Evolutionary conservation across 2,888 invertebrate species (phyloP), one percentile per base, ranked within the genome.

Genomic region (Brenthis daphne): DNA sequence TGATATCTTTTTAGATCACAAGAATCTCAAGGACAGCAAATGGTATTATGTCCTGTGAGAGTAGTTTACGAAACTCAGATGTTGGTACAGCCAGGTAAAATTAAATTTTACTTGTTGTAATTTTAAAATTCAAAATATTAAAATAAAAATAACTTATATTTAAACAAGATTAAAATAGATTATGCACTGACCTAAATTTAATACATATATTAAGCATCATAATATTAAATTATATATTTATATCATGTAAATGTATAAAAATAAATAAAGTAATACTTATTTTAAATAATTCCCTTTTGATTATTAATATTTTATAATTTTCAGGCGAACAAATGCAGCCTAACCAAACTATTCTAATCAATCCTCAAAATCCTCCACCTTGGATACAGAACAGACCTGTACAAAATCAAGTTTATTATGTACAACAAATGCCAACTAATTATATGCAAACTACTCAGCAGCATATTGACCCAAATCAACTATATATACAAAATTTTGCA

Each of bases 331-430:
- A 89, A 74, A 77, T 81, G 29, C 87, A 87, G 68, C 87, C 84
- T 67, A 88, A 87, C 66, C 90, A 90, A 76, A 84, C 86, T 0
- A 83, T 87, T 70, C 81, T 89, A 60, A 83, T 91, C 66, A 91
- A 90, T 71, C 85, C 87, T 3, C 89, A 90, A 73, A 92, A 90
- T 57, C 83, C 88, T 13, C 92, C 92, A 56, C 92, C 92, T 80
- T 92, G 92, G 92, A 84, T 85, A 61, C 89, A 90, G 57, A 89
- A 86, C 81, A 77, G 86, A 60, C 76, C 79, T 57, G 74, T 83
- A 1, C 88, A 85, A 68, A 89, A 86, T 76, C 88, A 84, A 73
- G 82, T 91, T 6, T 80, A 90, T 29, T 92, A 91, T 76, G 84
- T 92, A 43, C 91, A 89, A 68, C 89, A 90, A 53, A 72, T 88